Base-by-base conservation (phyloP, 2,888 invertebrate genomes). In the Pherbina coryleti region DNA sequence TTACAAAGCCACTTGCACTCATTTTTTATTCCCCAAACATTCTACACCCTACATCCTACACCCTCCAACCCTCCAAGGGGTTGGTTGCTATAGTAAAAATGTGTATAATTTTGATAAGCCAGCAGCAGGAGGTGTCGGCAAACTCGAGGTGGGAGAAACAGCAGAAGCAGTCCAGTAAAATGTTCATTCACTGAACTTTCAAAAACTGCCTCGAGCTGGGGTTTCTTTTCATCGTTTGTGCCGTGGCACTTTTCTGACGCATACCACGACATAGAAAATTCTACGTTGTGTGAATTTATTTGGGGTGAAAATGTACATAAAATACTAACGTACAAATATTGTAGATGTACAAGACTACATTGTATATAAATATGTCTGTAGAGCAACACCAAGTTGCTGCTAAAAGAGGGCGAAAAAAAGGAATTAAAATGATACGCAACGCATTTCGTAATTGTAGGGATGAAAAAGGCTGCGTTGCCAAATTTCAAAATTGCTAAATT, bases 171-270 rank as follows among this genome's bases (percentile, higher is more conserved):
- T n/a, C 17, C 28, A 31, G 34, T 31, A n/a, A 34, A 51, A 70
- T 28, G 49, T 70, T 70, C 70, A 70, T 70, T 70, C 70, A 70
- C 19, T 70, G 70, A 70, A 70, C 70, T 70, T 70, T 70, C 28
- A 22, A 67, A n/a, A 44, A 51, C 53, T 28, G 14, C 53, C 44
- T 25, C 70, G 53, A 31, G 9, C 67, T 60, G 28, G 22, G 70
- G 70, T 25, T 22, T 70, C n/a, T 51, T 69, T 69, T 69, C 25
- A 14, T 67, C 44, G 25, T 67, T 22, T 19, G 53, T 28, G 25
- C 9, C n/a, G 0, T 51, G 19, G 22, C 17, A 22, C 70, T 19
- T 69, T 28, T 14, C 14, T 19, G 64, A 66, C 64, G 31, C 14
- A 70, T 70, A 28, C 51, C 70, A 69, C 22, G n/a, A 53, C 51